A percentile compares a stretch with the other conserved stretches of the same genome.
phyloP scores from a whole-genome alignment of 1,140 invertebrate species.

The Frieseomelitta varia region DNA sequence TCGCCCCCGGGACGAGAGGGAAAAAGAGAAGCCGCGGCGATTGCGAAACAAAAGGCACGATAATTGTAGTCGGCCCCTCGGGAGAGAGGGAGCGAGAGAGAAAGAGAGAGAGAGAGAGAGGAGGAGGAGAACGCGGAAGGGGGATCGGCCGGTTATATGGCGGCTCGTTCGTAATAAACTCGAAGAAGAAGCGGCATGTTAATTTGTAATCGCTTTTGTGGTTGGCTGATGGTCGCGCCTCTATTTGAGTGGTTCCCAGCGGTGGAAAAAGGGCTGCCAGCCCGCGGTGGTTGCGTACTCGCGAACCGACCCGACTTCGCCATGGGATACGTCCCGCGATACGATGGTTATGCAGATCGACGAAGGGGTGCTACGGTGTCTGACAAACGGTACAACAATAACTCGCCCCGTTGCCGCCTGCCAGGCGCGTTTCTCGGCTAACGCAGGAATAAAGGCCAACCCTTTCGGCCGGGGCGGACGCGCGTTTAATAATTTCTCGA shows the following conservation, averaged over 20 bases:
- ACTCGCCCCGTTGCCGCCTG: constrained; percentile 50
- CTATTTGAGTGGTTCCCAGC: constrained; percentile 66
- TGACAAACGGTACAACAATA: constrained; percentile 73
- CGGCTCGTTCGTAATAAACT: constrained; percentile 74
- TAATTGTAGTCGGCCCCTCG: constrained; percentile 75
- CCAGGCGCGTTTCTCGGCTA: constrained; percentile 45
- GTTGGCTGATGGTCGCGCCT: constrained; percentile 71
- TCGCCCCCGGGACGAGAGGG: constrained; percentile 44
- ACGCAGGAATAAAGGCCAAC: constrained; percentile 60
- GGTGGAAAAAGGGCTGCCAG: constrained; percentile 49
- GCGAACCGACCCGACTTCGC: not conserved
- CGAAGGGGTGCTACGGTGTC: constrained; percentile 66
- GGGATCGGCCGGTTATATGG: constrained; percentile 21
- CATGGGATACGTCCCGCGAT: constrained; percentile 41
- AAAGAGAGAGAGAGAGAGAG: not conserved
- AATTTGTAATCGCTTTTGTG: constrained; percentile 79
- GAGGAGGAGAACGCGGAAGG: not conserved
- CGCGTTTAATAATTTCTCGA: constrained; percentile 43
- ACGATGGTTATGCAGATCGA: constrained; percentile 77
- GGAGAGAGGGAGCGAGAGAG: constrained; percentile 32
- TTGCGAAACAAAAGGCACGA: constrained; percentile 79
- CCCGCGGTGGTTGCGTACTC: not conserved
- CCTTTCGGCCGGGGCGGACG: constrained; percentile 17
- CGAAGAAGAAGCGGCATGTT: constrained; percentile 75
- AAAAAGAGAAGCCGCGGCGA: constrained; percentile 52